Conservation (phyloP, 1,140 invertebrate species). For the Parapsyche elsis region DNA sequence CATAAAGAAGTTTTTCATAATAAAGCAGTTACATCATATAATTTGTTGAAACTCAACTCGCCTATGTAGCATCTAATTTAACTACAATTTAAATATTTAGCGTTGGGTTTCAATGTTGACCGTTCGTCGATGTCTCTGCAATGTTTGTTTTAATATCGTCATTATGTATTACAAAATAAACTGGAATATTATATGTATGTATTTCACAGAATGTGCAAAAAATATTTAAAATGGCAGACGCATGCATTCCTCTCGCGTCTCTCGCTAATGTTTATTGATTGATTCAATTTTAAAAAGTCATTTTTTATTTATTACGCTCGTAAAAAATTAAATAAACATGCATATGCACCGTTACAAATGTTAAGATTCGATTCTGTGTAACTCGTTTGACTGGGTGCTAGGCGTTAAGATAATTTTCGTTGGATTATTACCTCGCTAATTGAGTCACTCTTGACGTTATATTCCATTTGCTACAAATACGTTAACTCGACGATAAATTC, state of each 20-base stretch:
- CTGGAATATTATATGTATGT: no score
- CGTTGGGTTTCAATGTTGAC: no score
- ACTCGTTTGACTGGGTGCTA: slow-evolving; percentile 10
- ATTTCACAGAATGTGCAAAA: no score
- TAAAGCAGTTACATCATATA: no score
- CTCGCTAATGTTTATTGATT: background rate
- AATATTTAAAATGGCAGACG: no score
- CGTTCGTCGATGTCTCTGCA: no score
- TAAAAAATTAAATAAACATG: slow-evolving; percentile 6
- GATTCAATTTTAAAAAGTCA: background rate
- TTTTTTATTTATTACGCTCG: background rate
- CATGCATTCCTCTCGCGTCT: background rate
- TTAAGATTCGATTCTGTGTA: background rate
- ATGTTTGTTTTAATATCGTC: no score
- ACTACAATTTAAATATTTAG: no score
- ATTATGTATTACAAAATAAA: no score
- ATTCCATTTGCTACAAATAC: background rate
- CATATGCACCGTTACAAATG: slow-evolving; percentile 1
- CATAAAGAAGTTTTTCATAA: no score
- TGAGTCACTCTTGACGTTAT: slow-evolving; percentile 17
- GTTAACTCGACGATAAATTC: background rate
- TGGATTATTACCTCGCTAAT: slow-evolving; percentile 29
- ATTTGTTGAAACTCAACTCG: no score
- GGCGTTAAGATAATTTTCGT: slow-evolving; percentile 23
- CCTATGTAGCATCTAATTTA: no score